These are phyloP conservation scores for Diglossa cyanea DNA, from an alignment of 2,797 vertebrate genomes.

Conservation along the genomic window DNA sequence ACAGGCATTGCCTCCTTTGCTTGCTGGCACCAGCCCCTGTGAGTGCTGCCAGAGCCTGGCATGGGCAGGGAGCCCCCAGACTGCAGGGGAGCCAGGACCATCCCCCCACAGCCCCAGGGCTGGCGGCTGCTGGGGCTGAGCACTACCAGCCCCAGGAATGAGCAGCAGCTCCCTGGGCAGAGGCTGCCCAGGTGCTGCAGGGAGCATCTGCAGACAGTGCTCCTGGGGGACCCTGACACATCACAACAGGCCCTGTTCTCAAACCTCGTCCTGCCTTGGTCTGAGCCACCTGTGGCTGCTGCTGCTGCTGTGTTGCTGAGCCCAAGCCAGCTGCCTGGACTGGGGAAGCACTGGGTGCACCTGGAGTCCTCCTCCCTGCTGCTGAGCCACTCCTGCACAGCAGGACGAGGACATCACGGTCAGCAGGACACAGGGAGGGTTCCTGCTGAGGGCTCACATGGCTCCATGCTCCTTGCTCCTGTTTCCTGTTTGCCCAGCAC, in stretches of 20 bases:
- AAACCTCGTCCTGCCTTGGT: neutral
- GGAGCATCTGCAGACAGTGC: neutral
- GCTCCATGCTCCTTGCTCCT: neutral
- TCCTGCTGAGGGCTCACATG: neutral
- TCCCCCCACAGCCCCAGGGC: neutral
- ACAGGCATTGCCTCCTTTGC: neutral
- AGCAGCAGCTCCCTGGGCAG: neutral
- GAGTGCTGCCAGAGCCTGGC: neutral
- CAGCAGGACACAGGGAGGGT: accelerated
- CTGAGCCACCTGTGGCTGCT: neutral
- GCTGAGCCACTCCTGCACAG: accelerated
- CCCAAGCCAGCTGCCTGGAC: neutral
- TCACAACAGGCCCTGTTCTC: neutral
- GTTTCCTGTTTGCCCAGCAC: neutral
- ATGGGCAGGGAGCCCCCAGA: neutral
- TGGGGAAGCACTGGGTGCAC: neutral
- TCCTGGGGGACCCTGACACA: neutral
- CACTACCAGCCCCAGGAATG: neutral
- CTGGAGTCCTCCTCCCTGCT: neutral
- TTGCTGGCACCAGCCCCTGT: neutral
- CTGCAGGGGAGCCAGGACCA: neutral
- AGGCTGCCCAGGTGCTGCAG: neutral
- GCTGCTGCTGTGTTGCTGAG: neutral
- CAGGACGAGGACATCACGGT: accelerated
- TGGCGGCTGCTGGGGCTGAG: neutral